Evolutionary conservation across 1,140 invertebrate genomes (phyloP), one percentile per base, ranked within the genome.

Genomic region (Ostrea edulis): DNA sequence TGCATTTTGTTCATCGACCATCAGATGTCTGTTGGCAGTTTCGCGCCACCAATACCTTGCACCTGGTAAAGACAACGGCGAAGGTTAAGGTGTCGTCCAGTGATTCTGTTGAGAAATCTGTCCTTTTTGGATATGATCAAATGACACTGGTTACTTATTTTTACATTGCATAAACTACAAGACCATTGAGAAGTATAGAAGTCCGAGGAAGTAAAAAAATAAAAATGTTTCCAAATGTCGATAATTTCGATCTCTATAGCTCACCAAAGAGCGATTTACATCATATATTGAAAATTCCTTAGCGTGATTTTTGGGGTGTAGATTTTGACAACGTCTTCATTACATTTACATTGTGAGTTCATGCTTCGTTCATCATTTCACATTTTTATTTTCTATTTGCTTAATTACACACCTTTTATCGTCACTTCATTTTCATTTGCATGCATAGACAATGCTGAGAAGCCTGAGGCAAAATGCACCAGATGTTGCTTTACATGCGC

Each of bases 401-500:
- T n/a, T 62, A 17, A 62, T 62, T n/a, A 62, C 55, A 17, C n/a
- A 62, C 20, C 17, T 62, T 62, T 17, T 58, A 62, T 62, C n/a
- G n/a, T n/a, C 17, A 7, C 17, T 17, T n/a, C 0, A 62, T 2
- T 62, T 62, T 20, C n/a, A 20, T 62, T 20, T n/a, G n/a, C 55
- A n/a, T 20, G 7, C n/a, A 8, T 62, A n/a, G 55, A n/a, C 55
- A 62, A 20, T 20, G 55, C 3, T 62, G 17, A n/a, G 14, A 77
- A 29, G 68, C 68, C 29, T 29, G 22, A 9, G 25, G 25, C 29
- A 77, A 29, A 29, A 29, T 77, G 68, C 8, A 25, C 68, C 68
- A 77, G 68, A 77, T 77, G 68, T 77, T 77, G 25, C 25, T 77
- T 77, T 29, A 77, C 22, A 14, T 77, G 29, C 11, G 25, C 68